A percentile compares a stretch with the other conserved stretches of the same genome.
phyloP scores from a whole-genome alignment of 2,797 vertebrate species.

The Meda fulgida region DNA sequence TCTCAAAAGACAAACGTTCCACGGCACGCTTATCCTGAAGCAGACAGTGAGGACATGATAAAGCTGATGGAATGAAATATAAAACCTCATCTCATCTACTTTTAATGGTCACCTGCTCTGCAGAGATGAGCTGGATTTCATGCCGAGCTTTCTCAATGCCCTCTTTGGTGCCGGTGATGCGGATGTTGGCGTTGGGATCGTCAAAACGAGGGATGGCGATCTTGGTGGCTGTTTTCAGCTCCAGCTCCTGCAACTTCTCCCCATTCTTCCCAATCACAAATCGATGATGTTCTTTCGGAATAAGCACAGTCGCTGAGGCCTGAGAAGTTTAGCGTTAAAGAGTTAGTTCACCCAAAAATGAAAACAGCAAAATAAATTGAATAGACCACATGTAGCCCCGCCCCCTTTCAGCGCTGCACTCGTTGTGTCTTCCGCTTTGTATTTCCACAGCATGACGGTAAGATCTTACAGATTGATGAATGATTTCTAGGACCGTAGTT shows the following conservation, averaged over 20 bases:
- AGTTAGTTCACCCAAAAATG: neutral
- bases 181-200: conserved; percentile 79
- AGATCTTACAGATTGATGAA: too few species aligned
- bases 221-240: conserved; percentile 83
- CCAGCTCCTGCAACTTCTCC: conserved; percentile 83
- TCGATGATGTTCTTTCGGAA: conserved; percentile 83
- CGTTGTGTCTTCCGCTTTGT: too few species aligned
- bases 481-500: too few species aligned
- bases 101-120: conserved; percentile 76
- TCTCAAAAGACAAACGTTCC: conserved; percentile 80
- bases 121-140: conserved; percentile 82
- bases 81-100: neutral
- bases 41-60: neutral
- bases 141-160: conserved; percentile 83
- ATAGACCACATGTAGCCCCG: too few species aligned
- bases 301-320: conserved; percentile 79
- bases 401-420: too few species aligned
- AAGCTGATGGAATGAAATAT: neutral
- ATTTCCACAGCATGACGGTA: too few species aligned
- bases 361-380: neutral
- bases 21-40: conserved; percentile 81
- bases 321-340: conserved; percentile 46
- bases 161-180: conserved; percentile 82
- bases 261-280: conserved; percentile 84
- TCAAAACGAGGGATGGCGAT: conserved; percentile 79